These are phyloP conservation scores for Smittia sp. DNA, from an alignment of 2,888 invertebrate species.

Conservation along the genomic window DNA sequence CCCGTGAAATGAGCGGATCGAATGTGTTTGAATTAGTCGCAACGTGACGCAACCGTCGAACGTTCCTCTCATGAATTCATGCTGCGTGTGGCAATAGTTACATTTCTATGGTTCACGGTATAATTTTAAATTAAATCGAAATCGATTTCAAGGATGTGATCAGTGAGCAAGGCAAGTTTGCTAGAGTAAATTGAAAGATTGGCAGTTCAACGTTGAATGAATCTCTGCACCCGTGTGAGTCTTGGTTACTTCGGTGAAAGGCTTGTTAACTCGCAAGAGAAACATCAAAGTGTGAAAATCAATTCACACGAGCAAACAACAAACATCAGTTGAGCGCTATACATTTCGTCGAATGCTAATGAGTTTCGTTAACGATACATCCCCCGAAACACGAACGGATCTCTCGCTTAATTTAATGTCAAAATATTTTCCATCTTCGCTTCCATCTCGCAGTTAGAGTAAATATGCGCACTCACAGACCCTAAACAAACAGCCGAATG, in stretches of 20 bases:
- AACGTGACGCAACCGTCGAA: no score
- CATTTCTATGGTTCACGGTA: slow-evolving; percentile 11
- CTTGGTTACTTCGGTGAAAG: not conserved
- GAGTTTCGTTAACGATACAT: slow-evolving; percentile 19
- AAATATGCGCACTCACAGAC: not conserved
- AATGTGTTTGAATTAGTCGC: no score
- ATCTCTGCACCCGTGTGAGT: not conserved
- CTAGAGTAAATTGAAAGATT: not conserved
- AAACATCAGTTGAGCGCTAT: not conserved
- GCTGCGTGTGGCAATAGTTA: slow-evolving; percentile 23
- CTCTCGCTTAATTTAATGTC: slow-evolving; percentile 39
- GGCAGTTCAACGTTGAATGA: not conserved
- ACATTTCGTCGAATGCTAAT: not conserved
- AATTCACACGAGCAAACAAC: not conserved
- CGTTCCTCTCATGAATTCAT: not conserved
- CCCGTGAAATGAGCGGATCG: not conserved
- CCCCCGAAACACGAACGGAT: not conserved
- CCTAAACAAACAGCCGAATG: slow-evolving; percentile 17
- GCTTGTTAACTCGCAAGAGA: not conserved
- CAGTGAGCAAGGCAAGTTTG: not conserved
- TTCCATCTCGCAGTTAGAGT: not conserved
- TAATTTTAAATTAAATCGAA: slow-evolving; percentile 14
- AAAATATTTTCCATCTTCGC: slow-evolving; percentile 14
- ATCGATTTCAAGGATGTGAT: slow-evolving; percentile 27
- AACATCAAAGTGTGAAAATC: slow-evolving; percentile 21